Evolutionary conservation across 2,797 vertebrate genomes (phyloP).

Genomic region (Vireo griseus): DNA sequence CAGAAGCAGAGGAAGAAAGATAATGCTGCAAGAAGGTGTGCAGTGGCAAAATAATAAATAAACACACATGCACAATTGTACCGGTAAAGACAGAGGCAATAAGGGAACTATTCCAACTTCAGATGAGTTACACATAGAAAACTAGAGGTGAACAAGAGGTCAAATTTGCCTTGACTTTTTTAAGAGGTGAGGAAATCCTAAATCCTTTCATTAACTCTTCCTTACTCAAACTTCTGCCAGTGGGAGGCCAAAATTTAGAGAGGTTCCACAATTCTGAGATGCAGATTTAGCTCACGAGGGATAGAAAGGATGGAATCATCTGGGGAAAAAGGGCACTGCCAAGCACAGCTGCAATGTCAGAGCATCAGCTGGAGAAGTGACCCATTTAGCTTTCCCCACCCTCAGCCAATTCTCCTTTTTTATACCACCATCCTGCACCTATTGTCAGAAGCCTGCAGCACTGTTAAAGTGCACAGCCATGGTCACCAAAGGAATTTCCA

Average conservation of each 20-base stretch:
- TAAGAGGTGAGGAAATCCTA: neutral
- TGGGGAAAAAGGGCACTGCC: neutral
- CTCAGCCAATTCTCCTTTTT: neutral
- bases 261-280: neutral
- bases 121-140: neutral
- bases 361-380: neutral
- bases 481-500: neutral
- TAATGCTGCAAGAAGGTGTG: neutral
- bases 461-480: neutral
- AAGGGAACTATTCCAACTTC: neutral
- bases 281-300: neutral
- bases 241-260: fast-evolving
- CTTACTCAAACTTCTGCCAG: neutral
- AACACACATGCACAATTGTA: neutral
- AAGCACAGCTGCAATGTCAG: neutral
- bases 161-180: neutral
- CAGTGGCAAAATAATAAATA: neutral
- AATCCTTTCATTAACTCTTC: neutral
- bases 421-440: neutral
- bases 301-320: neutral
- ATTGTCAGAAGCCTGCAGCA: neutral
- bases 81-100: neutral
- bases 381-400: neutral
- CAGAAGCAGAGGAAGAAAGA: neutral
- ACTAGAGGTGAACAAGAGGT: neutral